Evolutionary conservation across 2,113 vertebrate species (phyloP), one percentile per base, ranked within the genome.

Genomic region (Leptosomus discolor): DNA sequence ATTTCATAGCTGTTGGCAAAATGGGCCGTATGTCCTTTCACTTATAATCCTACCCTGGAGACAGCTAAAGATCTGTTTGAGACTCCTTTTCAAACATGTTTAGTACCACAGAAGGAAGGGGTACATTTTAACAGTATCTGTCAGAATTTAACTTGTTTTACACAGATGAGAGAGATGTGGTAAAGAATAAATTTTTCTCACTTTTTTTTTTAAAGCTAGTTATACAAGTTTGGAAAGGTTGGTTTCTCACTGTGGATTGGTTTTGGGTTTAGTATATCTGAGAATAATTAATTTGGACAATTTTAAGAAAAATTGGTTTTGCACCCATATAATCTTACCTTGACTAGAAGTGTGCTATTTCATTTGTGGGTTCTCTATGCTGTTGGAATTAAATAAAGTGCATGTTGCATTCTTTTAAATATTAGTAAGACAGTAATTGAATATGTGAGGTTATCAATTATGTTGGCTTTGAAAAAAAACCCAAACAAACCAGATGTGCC

Each of bases 151-250:
- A 46, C 21, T 6, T 91, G 43, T 82, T 94, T 95, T 92, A 71
- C 43, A 86, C 46, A 83, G 82, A 61, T 17, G 67, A 56, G 54
- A 87, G 39, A 73, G 73, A 94, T 58, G 73, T 30, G 53, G 61
- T 81, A 82, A 50, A 23, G 27, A 82, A 16, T 30, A 46, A 9
- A 34, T 91, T 94, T 96, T 97, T 97, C 88, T 97, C 88, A 6
- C 90, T 43, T 53, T 46, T 32, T 57, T 96, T 86, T 91, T 51
- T 92, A 14, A 91, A 95, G 51, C 84, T 93, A 89, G 34, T 95
- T 96, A 8, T 29, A 81, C 58, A 76, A 92, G 60, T 95, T 85
- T 97, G 29, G 90, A 95, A 97, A 86, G 81, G 43, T 92, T 93
- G 85, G 50, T 82, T 91, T 94, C 61, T 73, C 77, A 32, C 48